Base-by-base conservation (phyloP, 2,888 invertebrate genomes). In the Ichneumoninae sp. region DNA sequence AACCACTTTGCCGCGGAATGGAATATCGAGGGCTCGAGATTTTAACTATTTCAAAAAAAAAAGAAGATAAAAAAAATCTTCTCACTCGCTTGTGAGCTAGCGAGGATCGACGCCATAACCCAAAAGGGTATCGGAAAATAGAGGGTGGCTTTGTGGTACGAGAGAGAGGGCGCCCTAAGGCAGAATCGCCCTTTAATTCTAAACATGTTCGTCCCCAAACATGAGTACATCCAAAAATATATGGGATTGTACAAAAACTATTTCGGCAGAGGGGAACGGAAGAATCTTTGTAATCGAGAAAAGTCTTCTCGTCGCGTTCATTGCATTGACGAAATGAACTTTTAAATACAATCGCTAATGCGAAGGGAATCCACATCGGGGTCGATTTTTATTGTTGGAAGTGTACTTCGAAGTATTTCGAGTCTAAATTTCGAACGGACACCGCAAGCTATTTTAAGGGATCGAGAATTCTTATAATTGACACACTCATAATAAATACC, bases 21-120 rank as follows among this genome's bases (percentile, higher is more conserved):
- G 76, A 76, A 76, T 76, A 66, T 76, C 54, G 76, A 76, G 76
- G 76, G 40, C 33, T 57, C 52, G 76, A 76, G 76, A 76, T 76
- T 76, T 75, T 50, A 52, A 36, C 66, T 52, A 52, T 76, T 65
- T 44, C 33, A 1, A 50, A 74, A 22, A 33, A 62, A 33, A 30
- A n/a, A 33, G n/a, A 16, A 33, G 1, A 57, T 7, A 54, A 19
- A 19, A 54, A 75, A 75, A 75, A 66, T 75, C 65, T 66, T 66
- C 19, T 66, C 30, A 50, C 65, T 19, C 22, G 22, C 36, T n/a
- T 22, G 62, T 16, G 65, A 52, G 50, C 50, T 47, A 52, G 22
- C 22, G 75, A 36, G 65, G 8, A 33, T 6, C 52, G 52, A 33
- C 33, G 30, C 62, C 33, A 33, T 62, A 30, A 62, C 22, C 40